phyloP scores from a whole-genome alignment of 2,113 vertebrate genomes.

The Tinamus guttatus region DNA sequence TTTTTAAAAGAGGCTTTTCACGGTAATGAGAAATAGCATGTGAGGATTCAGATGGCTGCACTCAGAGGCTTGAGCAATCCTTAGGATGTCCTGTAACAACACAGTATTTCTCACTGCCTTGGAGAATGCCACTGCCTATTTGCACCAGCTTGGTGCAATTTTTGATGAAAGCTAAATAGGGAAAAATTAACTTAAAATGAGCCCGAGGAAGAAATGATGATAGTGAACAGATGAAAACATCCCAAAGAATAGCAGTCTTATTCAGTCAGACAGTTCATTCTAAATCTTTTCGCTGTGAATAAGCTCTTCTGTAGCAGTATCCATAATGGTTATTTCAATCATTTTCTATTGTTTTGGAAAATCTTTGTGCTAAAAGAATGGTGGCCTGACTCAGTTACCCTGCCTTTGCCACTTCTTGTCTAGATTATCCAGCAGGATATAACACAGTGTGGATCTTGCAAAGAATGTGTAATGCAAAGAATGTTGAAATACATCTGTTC shows the following conservation, averaged over 20 bases:
- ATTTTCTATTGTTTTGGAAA: not conserved
- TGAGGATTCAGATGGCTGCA: not conserved
- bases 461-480: not conserved
- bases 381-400: not conserved
- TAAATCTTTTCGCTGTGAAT: not conserved
- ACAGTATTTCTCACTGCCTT: not conserved
- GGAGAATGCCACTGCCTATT: not conserved
- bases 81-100: not conserved
- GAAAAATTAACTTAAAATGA: not conserved
- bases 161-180: not conserved
- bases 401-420: not conserved
- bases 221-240: not conserved
- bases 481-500: not conserved
- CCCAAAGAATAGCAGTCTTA: not conserved
- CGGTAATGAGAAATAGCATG: not conserved
- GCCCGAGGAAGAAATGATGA: not conserved
- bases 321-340: not conserved
- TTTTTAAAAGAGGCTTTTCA: not conserved
- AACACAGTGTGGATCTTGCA: not conserved
- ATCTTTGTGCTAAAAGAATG: not conserved
- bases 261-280: not conserved
- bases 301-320: not conserved
- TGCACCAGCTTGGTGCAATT: not conserved
- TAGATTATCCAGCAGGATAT: not conserved
- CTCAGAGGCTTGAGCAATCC: not conserved